Base-by-base conservation (phyloP, 2,113 vertebrate genomes). In the Syngnathus floridae region DNA sequence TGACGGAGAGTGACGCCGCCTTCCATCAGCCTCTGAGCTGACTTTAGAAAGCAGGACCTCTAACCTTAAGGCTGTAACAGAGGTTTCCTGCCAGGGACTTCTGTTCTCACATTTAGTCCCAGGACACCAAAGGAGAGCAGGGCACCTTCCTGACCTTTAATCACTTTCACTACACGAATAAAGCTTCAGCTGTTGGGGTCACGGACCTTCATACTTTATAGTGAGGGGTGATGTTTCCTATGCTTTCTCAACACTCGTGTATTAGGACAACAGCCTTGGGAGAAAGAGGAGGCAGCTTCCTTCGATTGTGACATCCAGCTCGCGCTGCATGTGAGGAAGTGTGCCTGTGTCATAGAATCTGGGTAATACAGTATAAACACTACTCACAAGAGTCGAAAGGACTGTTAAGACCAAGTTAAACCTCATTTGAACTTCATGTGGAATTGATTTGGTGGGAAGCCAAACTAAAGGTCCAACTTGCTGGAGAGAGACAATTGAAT, bases 401-500 rank as follows among this genome's bases (percentile, higher is more conserved):
- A 41, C 46, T 19, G 71, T 56, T 66, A 64, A 65, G 62, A 77
- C 69, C 68, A 69, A 71, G 66, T 68, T 73, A 76, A 86, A 88
- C 87, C 80, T 87, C 66, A 68, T 75, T 76, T 81, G 84, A 88
- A 88, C 82, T 71, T 84, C 79, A 82, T 81, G 77, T 75, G 82
- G 87, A 88, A 89, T 89, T 88, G 87, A 89, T 87, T 84, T 79
- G 82, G 71, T 79, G 70, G 79, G 84, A 89, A 86, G 88, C 84
- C 75, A 71, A 85, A 80, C 75, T 81, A 74, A 83, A 85, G 84
- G 81, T 81, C 79, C 82, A 89, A 89, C 83, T 85, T 86, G 86
- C 81, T 74, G 73, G 67, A 88, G 81, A 86, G 83, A 82, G 76
- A 87, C 86, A 90, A 92, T 92, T 90, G 86, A 90, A 91, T 92